Evolutionary conservation across 2,113 vertebrate species (phyloP), one percentile per base, ranked within the genome.

Genomic region (Calidris pygmaea): DNA sequence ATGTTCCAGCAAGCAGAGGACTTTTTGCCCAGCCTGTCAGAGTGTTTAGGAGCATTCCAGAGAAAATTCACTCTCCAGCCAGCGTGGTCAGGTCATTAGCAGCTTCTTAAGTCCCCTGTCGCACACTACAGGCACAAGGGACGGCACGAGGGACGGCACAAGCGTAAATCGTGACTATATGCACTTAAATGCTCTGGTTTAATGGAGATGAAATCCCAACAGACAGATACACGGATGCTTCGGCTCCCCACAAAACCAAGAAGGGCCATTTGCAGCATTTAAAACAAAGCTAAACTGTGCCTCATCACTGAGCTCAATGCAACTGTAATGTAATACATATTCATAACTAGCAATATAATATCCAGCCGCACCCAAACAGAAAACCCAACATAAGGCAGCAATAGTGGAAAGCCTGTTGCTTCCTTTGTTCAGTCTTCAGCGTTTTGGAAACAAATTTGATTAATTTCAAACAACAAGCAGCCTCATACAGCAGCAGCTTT

Each of bases 131-230:
- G 45, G 79, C 95, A 84, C 4, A 5, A 78, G 79, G 75, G 47
- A 83, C 82, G 74, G 83, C 72, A 84, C 4, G 6, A 78, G 79
- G 75, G 47, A 83, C 82, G 74, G 83, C 72, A 26, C 70, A 17
- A 29, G 66, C 80, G 62, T 86, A 93, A 93, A 96, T 82, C 3
- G 3, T 72, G 53, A 73, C 73, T 30, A 24, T 19, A 75, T 16
- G 43, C 83, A 50, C 89, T 89, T 47, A 60, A 71, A 86, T 22
- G 23, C 72, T 92, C 56, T 30, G 24, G 5, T 87, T 87, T 84
- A 89, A 85, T 20, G 74, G 87, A 85, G 73, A 72, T 12, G 53
- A 94, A 92, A 90, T 90, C 96, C 81, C 92, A 81, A 21, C 23
- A 86, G 88, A 71, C 43, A 62, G 63, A 84, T 24, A 71, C 30